Percentiles rank a stretch among this genome's conserved stretches.
phyloP scores from a whole-genome alignment of 2,888 invertebrate species.

The Heliconius hortense region DNA sequence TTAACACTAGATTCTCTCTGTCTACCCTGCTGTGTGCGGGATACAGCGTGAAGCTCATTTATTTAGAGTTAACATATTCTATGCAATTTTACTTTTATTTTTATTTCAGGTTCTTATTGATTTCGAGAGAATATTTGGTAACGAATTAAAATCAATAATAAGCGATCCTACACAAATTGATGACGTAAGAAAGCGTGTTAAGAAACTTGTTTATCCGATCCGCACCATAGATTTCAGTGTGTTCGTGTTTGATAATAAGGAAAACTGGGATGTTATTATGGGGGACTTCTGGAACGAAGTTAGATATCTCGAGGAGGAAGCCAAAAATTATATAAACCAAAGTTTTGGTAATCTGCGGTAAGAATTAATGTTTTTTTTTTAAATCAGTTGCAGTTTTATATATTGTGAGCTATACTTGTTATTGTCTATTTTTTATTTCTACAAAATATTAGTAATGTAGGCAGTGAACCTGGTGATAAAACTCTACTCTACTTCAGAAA shows the following conservation, averaged over 20 bases:
- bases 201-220: slow-evolving; percentile 88
- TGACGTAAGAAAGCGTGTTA: slow-evolving; percentile 90
- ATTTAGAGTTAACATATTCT: too few species aligned
- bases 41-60: too few species aligned
- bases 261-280: slow-evolving; percentile 94
- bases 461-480: too few species aligned
- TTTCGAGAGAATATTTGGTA: slow-evolving; percentile 94
- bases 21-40: too few species aligned
- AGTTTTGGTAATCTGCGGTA: slow-evolving; percentile 90
- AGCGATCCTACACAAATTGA: slow-evolving; percentile 94
- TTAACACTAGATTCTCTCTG: too few species aligned
- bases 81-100: too few species aligned
- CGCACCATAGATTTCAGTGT: slow-evolving; percentile 91
- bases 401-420: not conserved
- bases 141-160: slow-evolving; percentile 92
- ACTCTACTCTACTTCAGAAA: too few species aligned
- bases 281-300: slow-evolving; percentile 89
- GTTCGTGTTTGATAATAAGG: slow-evolving; percentile 88
- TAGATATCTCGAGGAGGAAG: slow-evolving; percentile 88
- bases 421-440: not conserved
- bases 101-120: slow-evolving; percentile 87
- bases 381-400: not conserved
- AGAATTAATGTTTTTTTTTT: slow-evolving; percentile 16
- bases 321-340: slow-evolving; percentile 91
- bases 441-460: too few species aligned